A percentile compares a stretch with the other conserved stretches of the same genome.
Conservation (phyloP, 2,797 vertebrate species). For the Molossus alvarezi region DNA sequence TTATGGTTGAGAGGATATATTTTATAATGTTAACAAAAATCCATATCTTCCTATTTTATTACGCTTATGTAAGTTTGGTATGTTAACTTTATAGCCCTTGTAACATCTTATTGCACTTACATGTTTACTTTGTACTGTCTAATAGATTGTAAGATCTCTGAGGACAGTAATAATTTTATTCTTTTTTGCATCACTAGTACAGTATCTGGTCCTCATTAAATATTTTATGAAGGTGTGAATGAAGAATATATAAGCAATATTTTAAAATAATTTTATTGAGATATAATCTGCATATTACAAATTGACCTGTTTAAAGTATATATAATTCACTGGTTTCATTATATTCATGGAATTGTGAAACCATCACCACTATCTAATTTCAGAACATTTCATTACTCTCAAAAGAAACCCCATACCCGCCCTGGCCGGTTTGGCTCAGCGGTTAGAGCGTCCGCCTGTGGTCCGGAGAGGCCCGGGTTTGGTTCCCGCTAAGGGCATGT, state of each 20-base stretch:
- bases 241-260: slow-evolving; percentile 18
- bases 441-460: too few species aligned
- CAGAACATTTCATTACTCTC: too few species aligned
- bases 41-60: slow-evolving; percentile 26
- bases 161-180: slow-evolving; percentile 4
- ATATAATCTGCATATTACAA: not conserved
- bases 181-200: not conserved
- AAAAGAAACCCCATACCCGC: too few species aligned
- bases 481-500: too few species aligned
- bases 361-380: not conserved
- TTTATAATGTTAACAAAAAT: not conserved
- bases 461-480: too few species aligned
- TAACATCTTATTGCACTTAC: not conserved
- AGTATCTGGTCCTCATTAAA: not conserved
- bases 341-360: not conserved
- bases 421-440: too few species aligned
- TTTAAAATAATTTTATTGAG: slow-evolving; percentile 49
- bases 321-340: slow-evolving; percentile 1
- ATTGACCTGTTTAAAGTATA: not conserved
- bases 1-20: slow-evolving; percentile 38
- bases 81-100: not conserved
- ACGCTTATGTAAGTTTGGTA: not conserved
- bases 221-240: slow-evolving; percentile 44
- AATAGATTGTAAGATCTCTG: not conserved
- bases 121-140: slow-evolving; percentile 2